phyloP scores from a whole-genome alignment of 2,797 vertebrate genomes.

The Anas acuta region DNA sequence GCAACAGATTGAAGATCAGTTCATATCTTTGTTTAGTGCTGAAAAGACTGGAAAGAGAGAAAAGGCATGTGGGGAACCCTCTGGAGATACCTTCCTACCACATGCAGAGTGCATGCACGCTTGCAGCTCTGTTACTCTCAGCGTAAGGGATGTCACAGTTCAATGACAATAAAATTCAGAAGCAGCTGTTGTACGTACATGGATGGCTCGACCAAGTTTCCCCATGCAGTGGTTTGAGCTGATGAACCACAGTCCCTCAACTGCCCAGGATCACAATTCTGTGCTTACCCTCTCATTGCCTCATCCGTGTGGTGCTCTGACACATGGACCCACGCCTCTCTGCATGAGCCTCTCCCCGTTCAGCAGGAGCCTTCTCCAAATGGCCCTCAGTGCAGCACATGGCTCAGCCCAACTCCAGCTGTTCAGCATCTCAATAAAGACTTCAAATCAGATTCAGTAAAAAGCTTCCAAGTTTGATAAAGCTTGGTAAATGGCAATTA shows the following conservation, averaged over 20 bases:
- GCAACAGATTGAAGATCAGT: neutral
- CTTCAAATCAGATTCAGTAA: neutral
- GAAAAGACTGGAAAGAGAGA: neutral
- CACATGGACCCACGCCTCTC: neutral
- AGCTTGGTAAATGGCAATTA: neutral
- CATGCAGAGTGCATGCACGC: accelerated
- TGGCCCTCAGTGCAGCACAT: accelerated
- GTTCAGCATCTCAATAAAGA: neutral
- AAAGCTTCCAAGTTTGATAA: neutral
- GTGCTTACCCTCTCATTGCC: neutral
- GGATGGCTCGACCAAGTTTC: neutral
- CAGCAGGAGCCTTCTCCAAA: neutral
- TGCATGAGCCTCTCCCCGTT: accelerated
- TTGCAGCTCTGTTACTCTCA: neutral
- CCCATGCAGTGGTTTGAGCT: accelerated
- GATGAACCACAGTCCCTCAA: neutral
- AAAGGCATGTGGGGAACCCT: neutral
- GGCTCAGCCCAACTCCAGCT: accelerated
- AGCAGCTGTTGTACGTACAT: accelerated
- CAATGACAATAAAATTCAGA: neutral
- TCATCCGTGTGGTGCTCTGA: neutral
- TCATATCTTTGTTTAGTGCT: neutral
- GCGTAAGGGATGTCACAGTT: accelerated
- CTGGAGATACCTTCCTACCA: neutral
- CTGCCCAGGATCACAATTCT: accelerated